Conservation (phyloP, 2,797 vertebrate species). For the Pipistrellus nathusii region DNA sequence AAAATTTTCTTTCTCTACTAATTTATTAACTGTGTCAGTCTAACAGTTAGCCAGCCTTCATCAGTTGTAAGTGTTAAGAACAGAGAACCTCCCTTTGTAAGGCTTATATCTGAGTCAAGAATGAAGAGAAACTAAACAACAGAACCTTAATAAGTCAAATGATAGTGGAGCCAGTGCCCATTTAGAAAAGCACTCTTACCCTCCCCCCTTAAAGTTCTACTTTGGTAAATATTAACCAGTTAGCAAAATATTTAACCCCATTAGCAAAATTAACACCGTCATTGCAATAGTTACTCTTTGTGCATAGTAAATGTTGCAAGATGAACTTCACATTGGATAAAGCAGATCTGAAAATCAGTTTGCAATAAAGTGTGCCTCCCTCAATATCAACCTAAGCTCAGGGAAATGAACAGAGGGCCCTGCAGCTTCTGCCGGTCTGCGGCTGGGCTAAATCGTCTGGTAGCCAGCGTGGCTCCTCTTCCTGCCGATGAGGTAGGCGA, state of each 20-base stretch:
- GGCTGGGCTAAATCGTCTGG: constrained; percentile 95
- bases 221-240: constrained; percentile 87
- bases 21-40: constrained; percentile 69
- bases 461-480: constrained; percentile 99
- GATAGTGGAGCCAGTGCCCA: constrained; percentile 77
- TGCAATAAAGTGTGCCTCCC: constrained; percentile 86
- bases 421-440: constrained; percentile 80
- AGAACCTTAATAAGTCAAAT: constrained; percentile 75
- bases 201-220: constrained; percentile 85
- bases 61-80: constrained; percentile 67
- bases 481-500: constrained; percentile 97
- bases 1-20: constrained; percentile 70
- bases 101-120: constrained; percentile 80
- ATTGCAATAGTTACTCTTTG: constrained; percentile 87
- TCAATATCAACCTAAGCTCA: constrained; percentile 74
- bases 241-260: constrained; percentile 86
- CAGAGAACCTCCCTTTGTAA: constrained; percentile 85
- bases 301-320: constrained; percentile 90
- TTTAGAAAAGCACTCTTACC: constrained; percentile 82
- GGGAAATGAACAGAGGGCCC: constrained; percentile 79
- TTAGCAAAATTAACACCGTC: constrained; percentile 90
- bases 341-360: constrained; percentile 88
- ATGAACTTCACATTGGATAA: constrained; percentile 89
- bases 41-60: constrained; percentile 63
- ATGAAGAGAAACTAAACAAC: constrained; percentile 82